These are phyloP conservation scores for Seriola aureovittata DNA, from an alignment of 2,113 vertebrate species.

Conservation along the genomic window DNA sequence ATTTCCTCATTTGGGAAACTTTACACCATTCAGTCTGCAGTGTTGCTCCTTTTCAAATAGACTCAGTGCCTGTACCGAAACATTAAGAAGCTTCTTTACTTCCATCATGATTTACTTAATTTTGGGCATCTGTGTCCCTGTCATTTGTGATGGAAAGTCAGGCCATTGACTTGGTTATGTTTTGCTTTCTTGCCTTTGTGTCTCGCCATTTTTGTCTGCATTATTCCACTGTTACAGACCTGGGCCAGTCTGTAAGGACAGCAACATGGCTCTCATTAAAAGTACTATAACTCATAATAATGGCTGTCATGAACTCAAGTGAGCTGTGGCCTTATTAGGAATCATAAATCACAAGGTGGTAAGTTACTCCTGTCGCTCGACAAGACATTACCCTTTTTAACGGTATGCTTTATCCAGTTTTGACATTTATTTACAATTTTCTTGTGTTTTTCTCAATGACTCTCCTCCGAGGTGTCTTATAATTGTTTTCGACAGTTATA, in stretches of 20 bases:
- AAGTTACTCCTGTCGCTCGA: neutral
- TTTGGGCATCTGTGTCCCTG: neutral
- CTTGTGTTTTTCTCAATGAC: neutral
- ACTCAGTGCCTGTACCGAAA: neutral
- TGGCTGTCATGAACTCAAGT: conserved; percentile 54
- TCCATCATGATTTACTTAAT: neutral
- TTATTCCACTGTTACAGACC: conserved; percentile 15
- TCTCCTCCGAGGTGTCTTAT: neutral
- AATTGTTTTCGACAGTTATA: neutral
- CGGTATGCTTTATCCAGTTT: neutral
- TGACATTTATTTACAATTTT: neutral
- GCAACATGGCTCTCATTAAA: conserved; percentile 48
- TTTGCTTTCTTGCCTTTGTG: conserved; percentile 16
- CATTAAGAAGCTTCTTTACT: neutral
- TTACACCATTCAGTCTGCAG: neutral
- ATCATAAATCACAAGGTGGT: conserved; percentile 48
- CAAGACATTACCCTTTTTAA: neutral
- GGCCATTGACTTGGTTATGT: conserved; percentile 1
- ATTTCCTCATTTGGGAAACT: neutral
- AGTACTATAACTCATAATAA: conserved; percentile 56
- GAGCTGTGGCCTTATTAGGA: conserved; percentile 41
- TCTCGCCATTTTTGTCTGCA: neutral
- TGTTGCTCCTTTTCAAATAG: neutral
- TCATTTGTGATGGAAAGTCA: conserved; percentile 16
- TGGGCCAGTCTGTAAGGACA: conserved; percentile 9